Evolutionary conservation across 2,113 vertebrate genomes (phyloP), one percentile per base, ranked within the genome.

Genomic region (Seriola dumerili): DNA sequence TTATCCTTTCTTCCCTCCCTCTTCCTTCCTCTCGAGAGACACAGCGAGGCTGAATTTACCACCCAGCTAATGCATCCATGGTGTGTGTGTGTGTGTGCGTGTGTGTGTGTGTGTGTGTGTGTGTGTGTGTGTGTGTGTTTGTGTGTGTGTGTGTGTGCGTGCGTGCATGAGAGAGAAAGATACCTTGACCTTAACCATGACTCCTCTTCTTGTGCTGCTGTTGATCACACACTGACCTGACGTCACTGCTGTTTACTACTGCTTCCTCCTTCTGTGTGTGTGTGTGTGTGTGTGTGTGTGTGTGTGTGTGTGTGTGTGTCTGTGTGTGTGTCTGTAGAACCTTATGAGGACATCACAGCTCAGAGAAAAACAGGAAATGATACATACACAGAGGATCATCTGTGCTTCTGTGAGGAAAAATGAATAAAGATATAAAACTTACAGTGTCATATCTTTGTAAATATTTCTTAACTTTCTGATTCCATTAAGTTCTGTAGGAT

Each of bases 121-220:
- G 21, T 63, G 61, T 42, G 63, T 46, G 61, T 16, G 46, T 48
- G 19, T 9, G 50, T 52, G 19, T 9, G 40, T 64, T 36, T 16
- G 40, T 66, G 54, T 48, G 19, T 9, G 50, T 52, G 19, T 9
- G 40, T 64, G 62, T 9, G 40, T 66, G 54, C 29, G 29, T 29
- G 2, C 29, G 29, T 29, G 29, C 29, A 2, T 29, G 29, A 5
- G 25, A 13, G 59, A 36, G 4, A 36, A 6, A 3, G 50, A 71
- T 54, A 72, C 72, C 83, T 80, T 80, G 78, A 81, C 78, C 78
- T 63, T 23, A 68, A 19, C 42, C 77, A 44, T 71, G 71, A 85
- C 78, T 55, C 32, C 25, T 79, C 66, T 25, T 52, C 36, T 73
- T 40, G 34, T 84, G 61, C 54, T 74, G 68, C 55, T 81, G 73